A percentile compares a stretch with the other conserved stretches of the same genome.
phyloP scores from a whole-genome alignment of 2,888 invertebrate species.

The Aspidiotus rigidus region DNA sequence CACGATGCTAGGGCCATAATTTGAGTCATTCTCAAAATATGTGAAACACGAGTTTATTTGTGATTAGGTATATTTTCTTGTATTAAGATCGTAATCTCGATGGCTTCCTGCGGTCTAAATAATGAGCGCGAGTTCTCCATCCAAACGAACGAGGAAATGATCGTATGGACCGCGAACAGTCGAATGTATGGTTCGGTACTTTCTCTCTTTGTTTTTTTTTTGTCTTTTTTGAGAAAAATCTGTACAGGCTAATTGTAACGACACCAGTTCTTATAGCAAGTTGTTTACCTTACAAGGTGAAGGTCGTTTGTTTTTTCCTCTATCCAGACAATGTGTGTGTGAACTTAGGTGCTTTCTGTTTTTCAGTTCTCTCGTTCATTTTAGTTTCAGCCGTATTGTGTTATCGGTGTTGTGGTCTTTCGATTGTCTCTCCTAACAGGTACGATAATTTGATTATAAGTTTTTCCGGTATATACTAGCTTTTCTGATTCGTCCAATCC shows the following conservation, averaged over 20 bases:
- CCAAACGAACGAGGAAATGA: not conserved
- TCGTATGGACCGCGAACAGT: too few species aligned
- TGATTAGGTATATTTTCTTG: too few species aligned
- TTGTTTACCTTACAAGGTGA: conserved; percentile 32
- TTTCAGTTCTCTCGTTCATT: conserved; percentile 14
- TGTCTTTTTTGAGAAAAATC: not conserved
- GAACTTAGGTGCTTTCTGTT: conserved; percentile 22
- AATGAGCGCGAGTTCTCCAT: not conserved
- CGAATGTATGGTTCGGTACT: too few species aligned
- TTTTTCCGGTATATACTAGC: not conserved
- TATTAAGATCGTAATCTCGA: not conserved
- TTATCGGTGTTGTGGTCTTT: conserved; percentile 23
- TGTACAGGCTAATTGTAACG: not conserved
- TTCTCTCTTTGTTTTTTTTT: not conserved
- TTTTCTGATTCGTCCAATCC: too few species aligned
- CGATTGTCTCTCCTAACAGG: conserved; percentile 20
- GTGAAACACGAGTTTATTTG: too few species aligned
- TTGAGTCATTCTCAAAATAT: too few species aligned
- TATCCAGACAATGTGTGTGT: conserved; percentile 1
- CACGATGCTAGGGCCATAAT: too few species aligned
- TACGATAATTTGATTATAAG: conserved; percentile 8
- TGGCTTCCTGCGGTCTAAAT: not conserved
- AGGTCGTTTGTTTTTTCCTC: conserved; percentile 14
- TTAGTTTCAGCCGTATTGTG: conserved; percentile 22
- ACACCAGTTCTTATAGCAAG: conserved; percentile 9